Conservation (phyloP, 2,888 invertebrate genomes). For the Acleris holmiana region DNA sequence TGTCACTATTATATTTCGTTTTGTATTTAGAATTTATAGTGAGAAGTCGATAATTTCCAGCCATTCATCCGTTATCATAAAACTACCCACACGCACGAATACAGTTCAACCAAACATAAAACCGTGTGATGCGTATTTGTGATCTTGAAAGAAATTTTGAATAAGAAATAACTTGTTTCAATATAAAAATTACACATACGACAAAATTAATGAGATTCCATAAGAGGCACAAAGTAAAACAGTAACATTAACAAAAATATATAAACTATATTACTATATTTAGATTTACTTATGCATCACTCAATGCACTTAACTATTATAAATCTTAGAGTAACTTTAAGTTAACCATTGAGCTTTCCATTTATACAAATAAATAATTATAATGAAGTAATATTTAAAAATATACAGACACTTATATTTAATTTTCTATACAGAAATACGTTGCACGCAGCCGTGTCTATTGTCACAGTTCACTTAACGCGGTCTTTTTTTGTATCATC, state of each 20-base stretch:
- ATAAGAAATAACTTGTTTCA: slow-evolving; percentile 43
- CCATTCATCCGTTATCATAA: slow-evolving; percentile 12
- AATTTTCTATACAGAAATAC: slow-evolving; percentile 54
- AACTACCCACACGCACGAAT: not conserved
- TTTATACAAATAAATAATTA: slow-evolving; percentile 82
- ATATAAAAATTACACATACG: slow-evolving; percentile 46
- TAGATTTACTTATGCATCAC: slow-evolving; percentile 74
- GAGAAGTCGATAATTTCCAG: slow-evolving; percentile 43
- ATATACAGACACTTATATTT: slow-evolving; percentile 62
- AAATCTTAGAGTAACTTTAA: slow-evolving; percentile 77
- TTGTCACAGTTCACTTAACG: slow-evolving; percentile 17
- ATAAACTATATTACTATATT: slow-evolving; percentile 56
- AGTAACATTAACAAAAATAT: slow-evolving; percentile 75
- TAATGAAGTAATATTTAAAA: slow-evolving; percentile 57
- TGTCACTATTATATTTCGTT: not conserved
- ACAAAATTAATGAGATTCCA: slow-evolving; percentile 75
- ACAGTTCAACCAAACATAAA: slow-evolving; percentile 14
- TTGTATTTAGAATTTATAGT: slow-evolving; percentile 12
- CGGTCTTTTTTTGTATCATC: slow-evolving; percentile 86
- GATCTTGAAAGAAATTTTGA: slow-evolving; percentile 26
- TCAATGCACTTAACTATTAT: slow-evolving; percentile 68
- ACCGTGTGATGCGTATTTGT: slow-evolving; percentile 33
- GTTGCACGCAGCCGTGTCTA: slow-evolving; percentile 49
- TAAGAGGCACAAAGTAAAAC: slow-evolving; percentile 77
- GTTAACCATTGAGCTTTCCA: slow-evolving; percentile 82